Evolutionary conservation across 2,888 invertebrate species (phyloP).

Genomic region (Eumacrocentrus americanus): DNA sequence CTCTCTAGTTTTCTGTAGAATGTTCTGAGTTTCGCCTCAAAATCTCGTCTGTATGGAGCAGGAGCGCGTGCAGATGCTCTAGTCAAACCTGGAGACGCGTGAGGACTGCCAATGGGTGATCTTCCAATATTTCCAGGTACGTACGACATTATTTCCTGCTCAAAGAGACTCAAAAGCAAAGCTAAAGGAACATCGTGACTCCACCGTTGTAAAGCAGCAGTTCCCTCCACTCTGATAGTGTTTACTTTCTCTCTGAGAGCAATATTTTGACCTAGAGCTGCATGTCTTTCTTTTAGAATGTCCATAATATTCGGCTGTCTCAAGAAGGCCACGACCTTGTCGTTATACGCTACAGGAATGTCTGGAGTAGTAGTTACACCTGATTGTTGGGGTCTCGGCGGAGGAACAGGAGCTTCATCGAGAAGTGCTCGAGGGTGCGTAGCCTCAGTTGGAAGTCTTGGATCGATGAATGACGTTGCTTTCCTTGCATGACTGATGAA

Average conservation of each 20-base stretch:
- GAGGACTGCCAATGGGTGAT: slow-evolving; percentile 69
- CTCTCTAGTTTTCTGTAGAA: slow-evolving; percentile 95
- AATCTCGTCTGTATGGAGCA: slow-evolving; percentile 90
- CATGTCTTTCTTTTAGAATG: slow-evolving; percentile 83
- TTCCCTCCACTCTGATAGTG: slow-evolving; percentile 88
- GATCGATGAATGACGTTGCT: slow-evolving; percentile 96
- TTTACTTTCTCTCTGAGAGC: slow-evolving; percentile 86
- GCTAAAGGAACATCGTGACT: slow-evolving; percentile 94
- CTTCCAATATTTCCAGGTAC: slow-evolving; percentile 70
- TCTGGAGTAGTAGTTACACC: slow-evolving; percentile 66
- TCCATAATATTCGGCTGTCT: slow-evolving; percentile 94
- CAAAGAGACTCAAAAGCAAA: slow-evolving; percentile 92
- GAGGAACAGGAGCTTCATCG: slow-evolving; percentile 75
- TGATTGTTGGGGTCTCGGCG: slow-evolving; percentile 72
- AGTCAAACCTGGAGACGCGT: slow-evolving; percentile 83
- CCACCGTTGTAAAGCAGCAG: slow-evolving; percentile 79
- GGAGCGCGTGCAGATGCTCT: slow-evolving; percentile 80
- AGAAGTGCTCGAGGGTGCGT: slow-evolving; percentile 65
- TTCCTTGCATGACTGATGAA: slow-evolving; percentile 95
- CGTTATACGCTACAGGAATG: slow-evolving; percentile 91
- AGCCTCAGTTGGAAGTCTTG: slow-evolving; percentile 87
- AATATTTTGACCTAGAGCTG: slow-evolving; percentile 73
- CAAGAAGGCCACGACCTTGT: slow-evolving; percentile 95
- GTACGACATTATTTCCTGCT: slow-evolving; percentile 98
- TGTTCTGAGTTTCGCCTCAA: slow-evolving; percentile 91